A percentile compares a stretch with the other conserved stretches of the same genome.
Evolutionary conservation across 2,888 invertebrate genomes (phyloP).

Genomic region (Ennomos fuscantarius): DNA sequence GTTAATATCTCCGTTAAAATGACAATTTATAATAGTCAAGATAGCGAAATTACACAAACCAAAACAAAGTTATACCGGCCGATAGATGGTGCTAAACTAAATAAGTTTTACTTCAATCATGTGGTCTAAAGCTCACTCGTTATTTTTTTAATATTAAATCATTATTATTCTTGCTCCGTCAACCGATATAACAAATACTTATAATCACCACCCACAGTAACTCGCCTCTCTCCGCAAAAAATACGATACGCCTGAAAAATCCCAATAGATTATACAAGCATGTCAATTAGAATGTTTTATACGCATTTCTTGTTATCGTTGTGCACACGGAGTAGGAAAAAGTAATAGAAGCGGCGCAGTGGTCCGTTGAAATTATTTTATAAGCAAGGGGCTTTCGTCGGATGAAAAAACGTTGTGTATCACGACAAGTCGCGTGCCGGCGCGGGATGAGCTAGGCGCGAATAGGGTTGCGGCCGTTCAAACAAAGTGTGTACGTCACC

Average conservation of each 20-base stretch:
- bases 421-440: conserved; percentile 77
- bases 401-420: conserved; percentile 69
- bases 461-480: conserved; percentile 14
- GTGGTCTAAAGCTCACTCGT: too few relatives aligned
- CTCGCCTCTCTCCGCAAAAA: conserved; percentile 31
- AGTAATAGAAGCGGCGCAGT: conserved; percentile 57
- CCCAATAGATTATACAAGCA: conserved; percentile 35
- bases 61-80: too few relatives aligned
- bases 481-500: background rate
- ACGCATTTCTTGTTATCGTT: conserved; percentile 48
- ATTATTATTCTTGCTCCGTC: too few relatives aligned
- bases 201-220: background rate
- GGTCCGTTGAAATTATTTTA: conserved; percentile 78
- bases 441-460: conserved; percentile 52
- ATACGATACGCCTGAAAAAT: conserved; percentile 34
- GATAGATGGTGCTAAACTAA: too few relatives aligned
- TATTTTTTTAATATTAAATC: too few relatives aligned
- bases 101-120: too few relatives aligned
- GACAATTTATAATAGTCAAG: too few relatives aligned
- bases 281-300: conserved; percentile 54
- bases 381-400: conserved; percentile 74
- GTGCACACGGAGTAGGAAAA: conserved; percentile 60
- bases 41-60: too few relatives aligned
- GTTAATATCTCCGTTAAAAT: too few relatives aligned
- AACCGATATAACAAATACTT: too few relatives aligned